A percentile compares a stretch with the other conserved stretches of the same genome.
Evolutionary conservation across 2,113 vertebrate genomes (phyloP).

Genomic region (Echinops telfairi): DNA sequence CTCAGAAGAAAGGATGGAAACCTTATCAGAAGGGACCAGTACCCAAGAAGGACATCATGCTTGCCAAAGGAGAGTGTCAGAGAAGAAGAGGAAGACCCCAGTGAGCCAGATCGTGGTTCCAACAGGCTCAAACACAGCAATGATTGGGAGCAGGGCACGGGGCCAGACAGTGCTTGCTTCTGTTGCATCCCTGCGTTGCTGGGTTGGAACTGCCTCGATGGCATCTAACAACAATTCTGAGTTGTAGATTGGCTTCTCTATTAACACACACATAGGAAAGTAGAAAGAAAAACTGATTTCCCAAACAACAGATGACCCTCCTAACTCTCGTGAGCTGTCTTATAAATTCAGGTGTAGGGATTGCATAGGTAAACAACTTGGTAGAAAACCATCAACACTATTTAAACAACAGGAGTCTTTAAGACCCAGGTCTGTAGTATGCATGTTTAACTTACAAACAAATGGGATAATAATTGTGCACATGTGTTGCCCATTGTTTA

Average conservation of each 20-base stretch:
- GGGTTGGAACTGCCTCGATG: too few species aligned
- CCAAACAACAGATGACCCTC: background rate
- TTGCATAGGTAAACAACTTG: slow-evolving; percentile 25
- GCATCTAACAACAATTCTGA: background rate
- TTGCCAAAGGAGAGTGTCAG: too few species aligned
- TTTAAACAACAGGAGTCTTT: background rate
- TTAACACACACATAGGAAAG: slow-evolving; percentile 35
- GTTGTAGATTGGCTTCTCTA: slow-evolving; percentile 36
- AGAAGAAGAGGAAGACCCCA: too few species aligned
- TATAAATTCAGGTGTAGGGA: slow-evolving; percentile 36
- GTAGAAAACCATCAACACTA: background rate
- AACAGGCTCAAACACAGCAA: too few species aligned
- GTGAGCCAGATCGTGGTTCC: too few species aligned
- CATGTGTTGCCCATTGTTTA: background rate
- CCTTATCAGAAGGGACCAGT: too few species aligned
- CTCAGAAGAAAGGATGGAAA: too few species aligned
- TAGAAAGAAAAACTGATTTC: slow-evolving; percentile 57
- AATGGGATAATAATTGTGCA: background rate
- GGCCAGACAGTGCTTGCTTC: too few species aligned
- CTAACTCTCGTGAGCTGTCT: slow-evolving; percentile 18
- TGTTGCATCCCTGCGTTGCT: too few species aligned
- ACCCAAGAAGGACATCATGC: too few species aligned
- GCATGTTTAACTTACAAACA: background rate
- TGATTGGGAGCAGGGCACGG: background rate
- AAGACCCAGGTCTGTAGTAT: background rate